Conservation (phyloP, 2,888 invertebrate genomes). For the Elegia similella region DNA sequence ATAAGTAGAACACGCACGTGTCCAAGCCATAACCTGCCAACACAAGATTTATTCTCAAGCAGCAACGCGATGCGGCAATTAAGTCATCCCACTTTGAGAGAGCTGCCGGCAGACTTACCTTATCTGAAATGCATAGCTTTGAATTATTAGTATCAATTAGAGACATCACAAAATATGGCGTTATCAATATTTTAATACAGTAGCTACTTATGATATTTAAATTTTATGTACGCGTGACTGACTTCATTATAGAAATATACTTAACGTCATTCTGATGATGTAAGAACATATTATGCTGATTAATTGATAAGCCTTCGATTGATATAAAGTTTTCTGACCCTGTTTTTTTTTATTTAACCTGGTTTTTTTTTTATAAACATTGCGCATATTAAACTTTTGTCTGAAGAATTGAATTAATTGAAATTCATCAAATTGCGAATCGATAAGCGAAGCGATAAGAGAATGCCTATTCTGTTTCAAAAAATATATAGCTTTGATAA, state of each 20-base stretch:
- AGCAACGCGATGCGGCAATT: slow-evolving; percentile 51
- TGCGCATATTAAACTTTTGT: no score
- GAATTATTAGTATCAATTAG: slow-evolving; percentile 76
- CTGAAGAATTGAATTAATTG: no score
- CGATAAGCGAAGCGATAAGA: no score
- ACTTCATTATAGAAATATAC: slow-evolving; percentile 66
- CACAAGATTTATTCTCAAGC: slow-evolving; percentile 53
- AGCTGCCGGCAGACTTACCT: slow-evolving; percentile 49
- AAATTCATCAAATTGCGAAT: no score
- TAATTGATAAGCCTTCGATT: slow-evolving; percentile 7
- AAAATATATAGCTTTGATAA: no score
- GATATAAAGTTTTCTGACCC: no score
- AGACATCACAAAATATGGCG: slow-evolving; percentile 66
- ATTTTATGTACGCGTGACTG: slow-evolving; percentile 76
- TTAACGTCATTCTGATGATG: slow-evolving; percentile 54
- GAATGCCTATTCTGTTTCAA: no score
- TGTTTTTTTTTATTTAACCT: neutral
- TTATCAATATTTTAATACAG: slow-evolving; percentile 80
- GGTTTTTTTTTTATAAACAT: no score
- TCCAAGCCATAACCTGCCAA: slow-evolving; percentile 41
- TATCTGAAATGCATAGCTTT: slow-evolving; percentile 69
- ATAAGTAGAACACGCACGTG: slow-evolving; percentile 57
- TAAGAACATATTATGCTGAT: slow-evolving; percentile 30
- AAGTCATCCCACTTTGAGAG: slow-evolving; percentile 63
- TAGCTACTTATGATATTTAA: slow-evolving; percentile 72